Base-by-base conservation (phyloP, 2,113 vertebrate species). In the Scartelaos histophorus region DNA sequence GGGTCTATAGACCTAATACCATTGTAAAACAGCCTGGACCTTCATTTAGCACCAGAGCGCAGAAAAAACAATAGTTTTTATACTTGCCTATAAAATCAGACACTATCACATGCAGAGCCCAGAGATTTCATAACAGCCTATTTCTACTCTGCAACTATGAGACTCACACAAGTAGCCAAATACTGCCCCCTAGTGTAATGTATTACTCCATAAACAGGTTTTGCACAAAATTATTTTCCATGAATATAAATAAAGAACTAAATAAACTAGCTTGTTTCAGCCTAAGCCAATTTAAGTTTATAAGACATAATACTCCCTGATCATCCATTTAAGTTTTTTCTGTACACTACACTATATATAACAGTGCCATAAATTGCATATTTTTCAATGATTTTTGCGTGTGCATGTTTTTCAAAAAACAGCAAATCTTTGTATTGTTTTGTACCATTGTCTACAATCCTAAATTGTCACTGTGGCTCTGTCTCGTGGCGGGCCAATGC, bases 401-500 rank as follows among this genome's bases (percentile, higher is more conserved):
- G 35, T 38, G 35, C 7, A 6, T 6, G 35, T 38, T 38, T 6
- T 38, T 38, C 5, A 38, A n/a, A 53, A 54, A 54, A 3, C 17
- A 54, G 17, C 7, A 21, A n/a, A 54, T 10, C 0, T 21, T 43
- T 43, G 38, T 43, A 43, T 9, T 43, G 19, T 54, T 54, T 54
- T 54, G 19, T 21, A 54, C 51, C 51, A 61, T 5, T 34, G 15
- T 34, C 25, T 24, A 78, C 54, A 71, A 56, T 69, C 70, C 19
- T n/a, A 21, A 29, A 51, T 0, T 25, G 34, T 89, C 74, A 92
- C 64, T 86, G 78, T 17, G 70, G 71, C 82, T 97, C 95, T 0
- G 78, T 89, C 74, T 95, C 85, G 53, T 97, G 95, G 21, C 76
- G 90, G 9, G 93, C 94, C 43, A 99, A 92, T 1, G 97, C 96